phyloP scores from a whole-genome alignment of 2,888 invertebrate genomes.

The Rosalia funebris region DNA sequence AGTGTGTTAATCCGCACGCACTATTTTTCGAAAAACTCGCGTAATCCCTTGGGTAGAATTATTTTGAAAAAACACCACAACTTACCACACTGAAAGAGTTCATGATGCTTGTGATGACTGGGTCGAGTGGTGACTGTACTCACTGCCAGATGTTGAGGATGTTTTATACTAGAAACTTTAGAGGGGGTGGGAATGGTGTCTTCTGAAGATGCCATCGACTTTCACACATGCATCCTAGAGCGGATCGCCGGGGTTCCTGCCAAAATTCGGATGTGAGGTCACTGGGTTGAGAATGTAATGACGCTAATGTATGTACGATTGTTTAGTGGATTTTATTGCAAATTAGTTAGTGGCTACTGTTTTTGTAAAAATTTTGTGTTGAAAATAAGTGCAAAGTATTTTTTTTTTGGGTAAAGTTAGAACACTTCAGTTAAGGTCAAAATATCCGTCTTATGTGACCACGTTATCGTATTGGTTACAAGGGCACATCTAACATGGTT shows the following conservation, averaged over 20 bases:
- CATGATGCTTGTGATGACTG: conserved; percentile 64
- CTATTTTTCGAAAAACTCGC: conserved; percentile 45
- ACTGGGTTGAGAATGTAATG: conserved; percentile 34
- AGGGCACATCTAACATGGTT: background rate
- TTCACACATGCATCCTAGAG: conserved; percentile 44
- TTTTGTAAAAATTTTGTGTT: too few species aligned
- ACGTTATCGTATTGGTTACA: conserved; percentile 1
- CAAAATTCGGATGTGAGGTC: conserved; percentile 40
- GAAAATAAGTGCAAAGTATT: background rate
- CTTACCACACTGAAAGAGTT: conserved; percentile 65
- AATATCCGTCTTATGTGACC: background rate
- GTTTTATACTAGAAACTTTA: conserved; percentile 57
- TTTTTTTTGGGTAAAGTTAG: too few species aligned
- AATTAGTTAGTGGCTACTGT: too few species aligned
- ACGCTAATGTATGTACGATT: conserved; percentile 10
- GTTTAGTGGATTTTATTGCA: background rate
- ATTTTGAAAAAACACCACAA: conserved; percentile 40
- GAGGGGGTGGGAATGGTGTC: conserved; percentile 57
- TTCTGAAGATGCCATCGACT: conserved; percentile 54
- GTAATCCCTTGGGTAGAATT: conserved; percentile 44
- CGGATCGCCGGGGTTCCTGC: conserved; percentile 35
- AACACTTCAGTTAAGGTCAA: background rate
- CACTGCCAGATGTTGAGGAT: conserved; percentile 49
- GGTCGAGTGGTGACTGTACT: conserved; percentile 63
- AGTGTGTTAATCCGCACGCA: conserved; percentile 25